phyloP scores from a whole-genome alignment of 2,888 invertebrate genomes.

The Taphrorychus bicolor region DNA sequence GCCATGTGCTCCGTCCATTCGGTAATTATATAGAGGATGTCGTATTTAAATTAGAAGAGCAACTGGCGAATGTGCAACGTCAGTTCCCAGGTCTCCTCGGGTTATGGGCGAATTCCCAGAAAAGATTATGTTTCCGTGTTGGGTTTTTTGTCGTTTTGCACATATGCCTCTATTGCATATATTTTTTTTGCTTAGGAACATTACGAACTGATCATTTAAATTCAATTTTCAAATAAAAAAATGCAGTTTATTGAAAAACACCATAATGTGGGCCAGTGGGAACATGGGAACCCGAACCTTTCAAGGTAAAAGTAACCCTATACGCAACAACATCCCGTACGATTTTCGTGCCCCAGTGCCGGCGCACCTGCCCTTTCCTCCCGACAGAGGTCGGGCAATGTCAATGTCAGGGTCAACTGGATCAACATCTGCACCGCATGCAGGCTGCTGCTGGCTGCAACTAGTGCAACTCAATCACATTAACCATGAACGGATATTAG shows the following conservation, averaged over 20 bases:
- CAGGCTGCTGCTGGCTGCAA: slow-evolving; percentile 34
- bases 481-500: slow-evolving; percentile 2
- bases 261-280: slow-evolving; percentile 21
- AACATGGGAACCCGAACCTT: slow-evolving; percentile 13
- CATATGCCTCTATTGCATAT: too few species aligned
- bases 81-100: slow-evolving; percentile 16
- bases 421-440: slow-evolving; percentile 58
- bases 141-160: too few species aligned
- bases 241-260: too few species aligned
- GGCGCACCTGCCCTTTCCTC: slow-evolving; percentile 46
- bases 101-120: slow-evolving; percentile 21
- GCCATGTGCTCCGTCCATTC: slow-evolving; percentile 29
- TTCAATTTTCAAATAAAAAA: too few species aligned
- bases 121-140: slow-evolving; percentile 34
- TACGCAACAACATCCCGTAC: slow-evolving; percentile 19
- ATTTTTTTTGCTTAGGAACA: too few species aligned
- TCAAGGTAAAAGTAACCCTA: slow-evolving; percentile 25
- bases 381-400: slow-evolving; percentile 58
- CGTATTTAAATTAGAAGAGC: slow-evolving; percentile 26
- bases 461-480: slow-evolving; percentile 6
- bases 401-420: slow-evolving; percentile 61
- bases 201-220: too few species aligned
- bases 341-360: slow-evolving; percentile 36
- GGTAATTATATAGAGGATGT: slow-evolving; percentile 27
- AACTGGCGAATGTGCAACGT: slow-evolving; percentile 30